Evolutionary conservation across 1,140 invertebrate genomes (phyloP).

Genomic region (Drosophila azteca): DNA sequence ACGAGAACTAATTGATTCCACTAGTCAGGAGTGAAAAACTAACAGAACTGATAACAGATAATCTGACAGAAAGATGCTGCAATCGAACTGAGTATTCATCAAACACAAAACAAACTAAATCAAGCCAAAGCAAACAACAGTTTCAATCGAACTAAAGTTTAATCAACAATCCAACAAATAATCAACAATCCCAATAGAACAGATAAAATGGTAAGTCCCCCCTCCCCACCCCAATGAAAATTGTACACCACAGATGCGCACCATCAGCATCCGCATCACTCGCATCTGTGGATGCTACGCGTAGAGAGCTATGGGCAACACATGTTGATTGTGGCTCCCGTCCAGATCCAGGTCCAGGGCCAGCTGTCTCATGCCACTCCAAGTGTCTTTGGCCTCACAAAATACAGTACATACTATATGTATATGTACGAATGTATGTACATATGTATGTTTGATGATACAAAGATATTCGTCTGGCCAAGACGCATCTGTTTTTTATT

Average conservation of each 20-base stretch:
- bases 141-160: not conserved
- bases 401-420: not conserved
- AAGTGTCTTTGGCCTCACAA: conserved; percentile 38
- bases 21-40: conserved; percentile 1
- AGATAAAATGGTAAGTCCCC: conserved; percentile 24
- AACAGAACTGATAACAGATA: too few relatives aligned
- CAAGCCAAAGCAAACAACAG: conserved; percentile 20
- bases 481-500: conserved; percentile 73
- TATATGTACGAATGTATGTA: not conserved
- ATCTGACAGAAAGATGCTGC: too few relatives aligned
- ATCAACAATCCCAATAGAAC: not conserved
- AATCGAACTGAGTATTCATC: too few relatives aligned
- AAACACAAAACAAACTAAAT: conserved; percentile 14
- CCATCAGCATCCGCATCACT: not conserved
- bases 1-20: not conserved
- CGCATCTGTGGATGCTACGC: conserved; percentile 11
- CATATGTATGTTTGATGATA: not conserved
- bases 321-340: conserved; percentile 64
- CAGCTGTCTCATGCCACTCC: conserved; percentile 60
- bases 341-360: conserved; percentile 39
- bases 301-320: conserved; percentile 49
- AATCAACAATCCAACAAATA: too few relatives aligned
- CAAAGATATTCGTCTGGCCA: conserved; percentile 33
- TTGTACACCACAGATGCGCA: too few relatives aligned
- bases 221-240: too few relatives aligned